phyloP scores from a whole-genome alignment of 2,888 invertebrate species.

The Aphodius granarius region DNA sequence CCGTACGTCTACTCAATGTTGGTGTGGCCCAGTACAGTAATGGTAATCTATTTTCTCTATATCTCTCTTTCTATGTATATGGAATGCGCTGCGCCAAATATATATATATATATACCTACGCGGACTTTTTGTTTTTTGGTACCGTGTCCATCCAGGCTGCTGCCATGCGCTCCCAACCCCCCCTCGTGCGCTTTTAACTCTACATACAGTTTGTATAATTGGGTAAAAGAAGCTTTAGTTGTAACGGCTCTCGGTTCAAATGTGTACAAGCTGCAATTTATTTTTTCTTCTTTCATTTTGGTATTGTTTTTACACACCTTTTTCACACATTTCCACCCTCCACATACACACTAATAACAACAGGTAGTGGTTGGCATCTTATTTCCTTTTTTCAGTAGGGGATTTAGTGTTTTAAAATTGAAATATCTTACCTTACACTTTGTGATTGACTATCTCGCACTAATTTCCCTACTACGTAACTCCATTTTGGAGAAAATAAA shows the following conservation, averaged over 20 bases:
- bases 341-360: conserved; percentile 25
- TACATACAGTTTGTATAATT: conserved; percentile 12
- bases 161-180: not conserved
- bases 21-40: conserved; percentile 27
- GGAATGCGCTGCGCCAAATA: conserved; percentile 18
- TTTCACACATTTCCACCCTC: conserved; percentile 12
- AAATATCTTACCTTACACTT: too few species aligned
- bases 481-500: not conserved
- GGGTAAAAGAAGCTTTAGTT: conserved; percentile 15
- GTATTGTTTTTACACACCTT: conserved; percentile 20
- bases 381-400: conserved; percentile 24
- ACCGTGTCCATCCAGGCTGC: conserved; percentile 2
- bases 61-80: conserved; percentile 5
- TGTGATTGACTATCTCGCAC: not conserved
- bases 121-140: conserved; percentile 1
- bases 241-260: not conserved
- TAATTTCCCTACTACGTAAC: not conserved
- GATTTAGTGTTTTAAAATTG: too few species aligned
- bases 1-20: conserved; percentile 27
- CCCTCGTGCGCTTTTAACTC: not conserved
- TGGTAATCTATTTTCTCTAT: conserved; percentile 22
- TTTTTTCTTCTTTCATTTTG: conserved; percentile 15
- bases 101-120: conserved; percentile 5
- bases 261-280: conserved; percentile 27
- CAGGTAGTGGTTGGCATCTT: conserved; percentile 32